phyloP scores from a whole-genome alignment of 2,113 vertebrate genomes.

The Pipa parva region DNA sequence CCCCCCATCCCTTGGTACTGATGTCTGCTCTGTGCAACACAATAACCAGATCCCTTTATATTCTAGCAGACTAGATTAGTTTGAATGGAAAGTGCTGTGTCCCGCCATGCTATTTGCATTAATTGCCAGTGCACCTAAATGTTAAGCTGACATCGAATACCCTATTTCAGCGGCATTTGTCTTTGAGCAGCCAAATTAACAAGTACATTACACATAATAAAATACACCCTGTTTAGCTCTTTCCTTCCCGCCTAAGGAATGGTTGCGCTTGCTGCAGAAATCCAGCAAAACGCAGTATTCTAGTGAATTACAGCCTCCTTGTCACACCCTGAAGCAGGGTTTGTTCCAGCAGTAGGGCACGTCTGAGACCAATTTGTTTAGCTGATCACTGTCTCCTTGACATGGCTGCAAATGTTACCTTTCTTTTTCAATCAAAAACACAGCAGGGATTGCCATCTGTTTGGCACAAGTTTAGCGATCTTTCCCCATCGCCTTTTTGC shows the following conservation, averaged over 20 bases:
- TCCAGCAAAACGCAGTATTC: constrained; percentile 64
- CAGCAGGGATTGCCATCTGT: constrained; percentile 93
- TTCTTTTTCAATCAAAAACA: constrained; percentile 91
- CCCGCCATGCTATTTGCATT: not conserved
- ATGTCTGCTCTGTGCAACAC: not conserved
- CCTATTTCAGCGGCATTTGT: not conserved
- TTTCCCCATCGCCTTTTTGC: constrained; percentile 77
- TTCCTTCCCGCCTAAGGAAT: constrained; percentile 22
- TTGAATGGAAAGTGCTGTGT: not conserved
- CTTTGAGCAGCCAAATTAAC: constrained; percentile 17
- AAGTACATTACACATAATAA: constrained; percentile 29
- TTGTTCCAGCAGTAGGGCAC: constrained; percentile 76
- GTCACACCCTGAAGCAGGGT: constrained; percentile 64
- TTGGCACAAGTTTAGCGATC: constrained; percentile 70
- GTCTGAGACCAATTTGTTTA: constrained; percentile 88
- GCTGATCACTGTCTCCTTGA: constrained; percentile 82
- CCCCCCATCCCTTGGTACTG: not conserved
- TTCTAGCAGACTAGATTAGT: not conserved
- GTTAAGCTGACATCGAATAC: constrained; percentile 6
- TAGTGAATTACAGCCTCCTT: constrained; percentile 72
- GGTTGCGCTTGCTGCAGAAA: constrained; percentile 18
- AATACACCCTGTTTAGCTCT: constrained; percentile 18
- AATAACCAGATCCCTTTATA: not conserved
- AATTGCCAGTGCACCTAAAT: not conserved
- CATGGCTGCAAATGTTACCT: constrained; percentile 89